Base-by-base conservation (phyloP, 2,888 invertebrate species). In the Panzeria rudis region DNA sequence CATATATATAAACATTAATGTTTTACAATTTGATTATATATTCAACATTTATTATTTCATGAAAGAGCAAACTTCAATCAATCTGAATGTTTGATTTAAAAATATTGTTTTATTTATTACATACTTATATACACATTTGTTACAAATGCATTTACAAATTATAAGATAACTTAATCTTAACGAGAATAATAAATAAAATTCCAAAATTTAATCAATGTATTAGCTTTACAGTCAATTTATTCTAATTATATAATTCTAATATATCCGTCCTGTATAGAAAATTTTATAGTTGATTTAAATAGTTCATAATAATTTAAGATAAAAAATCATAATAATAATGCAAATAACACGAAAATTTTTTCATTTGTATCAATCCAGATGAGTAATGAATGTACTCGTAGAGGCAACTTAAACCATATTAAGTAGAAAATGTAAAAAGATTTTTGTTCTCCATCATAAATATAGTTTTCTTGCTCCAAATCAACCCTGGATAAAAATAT, bases 331-430 rank as follows among this genome's bases (percentile, higher is more conserved):
- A 32, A 72, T n/a, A 20, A 72, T 44, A 32, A 32, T 59, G 0
- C 11, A 69, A 68, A 25, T 41, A 25, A 25, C 8, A 41, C 8
- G 32, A 72, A 71, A 44, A 50, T 20, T 50, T 23, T 8, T 7
- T 23, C 23, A n/a, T 61, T 44, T 61, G 25, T 47, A 50, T 32
- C 61, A 61, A 13, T 73, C 11, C 23, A 35, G 35, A 62, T 73
- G 47, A 61, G 59, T 73, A 61, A 61, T 50, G 41, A n/a, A 9
- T 9, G 35, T n/a, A n/a, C n/a, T 9, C 35, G 35, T 29, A 25
- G 25, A n/a, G 17, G 4, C 6, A 32, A 11, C 25, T 61, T 35
- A 61, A 47, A 35, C 23, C 5, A 15, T 23, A 47, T 8, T 17
- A 50, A 11, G n/a, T n/a, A 50, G 11, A 25, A 38, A 50, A 35